These are phyloP conservation scores for Diabrotica virgifera DNA, from an alignment of 1,140 invertebrate genomes.

Conservation along the genomic window DNA sequence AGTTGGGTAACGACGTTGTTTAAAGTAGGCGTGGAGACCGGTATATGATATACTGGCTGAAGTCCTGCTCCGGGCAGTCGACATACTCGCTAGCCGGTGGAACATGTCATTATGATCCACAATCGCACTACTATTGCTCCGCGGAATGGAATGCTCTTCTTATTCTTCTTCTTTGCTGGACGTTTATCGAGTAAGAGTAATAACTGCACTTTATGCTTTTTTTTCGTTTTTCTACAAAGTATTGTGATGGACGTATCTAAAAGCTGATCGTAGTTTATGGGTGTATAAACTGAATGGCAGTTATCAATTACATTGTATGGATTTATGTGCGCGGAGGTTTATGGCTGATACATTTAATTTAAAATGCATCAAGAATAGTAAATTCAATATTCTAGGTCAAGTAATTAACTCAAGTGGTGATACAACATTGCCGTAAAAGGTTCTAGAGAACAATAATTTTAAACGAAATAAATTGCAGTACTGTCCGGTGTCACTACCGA, in stretches of 20 bases:
- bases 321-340: neutral
- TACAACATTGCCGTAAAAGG: no score
- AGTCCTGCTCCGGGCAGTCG: slow-evolving; percentile 37
- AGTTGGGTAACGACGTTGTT: slow-evolving; percentile 48
- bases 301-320: neutral
- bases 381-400: no score
- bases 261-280: neutral
- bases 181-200: neutral
- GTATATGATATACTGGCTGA: slow-evolving; percentile 41
- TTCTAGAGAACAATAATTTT: no score
- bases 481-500: no score
- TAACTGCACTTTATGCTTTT: slow-evolving; percentile 1
- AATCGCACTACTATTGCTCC: slow-evolving; percentile 34
- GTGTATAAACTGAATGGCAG: neutral
- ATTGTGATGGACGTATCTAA: slow-evolving; percentile 2
- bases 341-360: neutral
- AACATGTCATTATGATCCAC: slow-evolving; percentile 43
- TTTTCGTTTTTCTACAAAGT: neutral
- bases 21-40: slow-evolving; percentile 44
- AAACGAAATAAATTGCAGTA: no score
- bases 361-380: no score
- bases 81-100: slow-evolving; percentile 35
- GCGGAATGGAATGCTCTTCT: slow-evolving; percentile 4
- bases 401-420: no score
- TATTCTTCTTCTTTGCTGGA: neutral